phyloP scores from a whole-genome alignment of 2,113 vertebrate genomes.

The Setophaga coronata region DNA sequence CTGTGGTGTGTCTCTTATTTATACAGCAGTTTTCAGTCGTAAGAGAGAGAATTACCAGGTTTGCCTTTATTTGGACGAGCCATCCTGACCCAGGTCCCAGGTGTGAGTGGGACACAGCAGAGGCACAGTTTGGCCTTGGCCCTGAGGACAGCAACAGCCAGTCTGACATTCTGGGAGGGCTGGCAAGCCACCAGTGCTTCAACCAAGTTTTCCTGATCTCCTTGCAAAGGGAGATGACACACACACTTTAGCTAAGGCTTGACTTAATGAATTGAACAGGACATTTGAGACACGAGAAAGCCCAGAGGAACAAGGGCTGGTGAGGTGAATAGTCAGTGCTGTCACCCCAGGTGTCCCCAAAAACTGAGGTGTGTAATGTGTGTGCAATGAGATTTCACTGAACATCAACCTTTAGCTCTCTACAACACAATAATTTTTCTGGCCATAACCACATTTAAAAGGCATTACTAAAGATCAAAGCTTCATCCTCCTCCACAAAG shows the following conservation, averaged over 20 bases:
- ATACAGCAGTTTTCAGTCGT: not conserved
- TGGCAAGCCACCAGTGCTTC: not conserved
- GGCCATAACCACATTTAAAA: constrained; percentile 75
- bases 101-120: not conserved
- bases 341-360: not conserved
- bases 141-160: not conserved
- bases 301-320: not conserved
- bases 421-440: constrained; percentile 45
- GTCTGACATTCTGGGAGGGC: not conserved
- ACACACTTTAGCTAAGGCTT: not conserved
- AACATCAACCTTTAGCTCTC: constrained; percentile 28
- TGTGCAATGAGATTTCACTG: not conserved
- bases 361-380: not conserved
- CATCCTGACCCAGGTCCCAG: not conserved
- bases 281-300: not conserved
- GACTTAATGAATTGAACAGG: not conserved
- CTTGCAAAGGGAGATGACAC: not conserved
- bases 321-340: not conserved
- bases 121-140: not conserved
- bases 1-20: not conserved
- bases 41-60: not conserved
- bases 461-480: constrained; percentile 70
- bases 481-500: constrained; percentile 66
- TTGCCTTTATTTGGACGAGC: not conserved
- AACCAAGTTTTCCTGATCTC: not conserved